phyloP scores from a whole-genome alignment of 2,113 vertebrate species.

The Eubucco bourcierii region DNA sequence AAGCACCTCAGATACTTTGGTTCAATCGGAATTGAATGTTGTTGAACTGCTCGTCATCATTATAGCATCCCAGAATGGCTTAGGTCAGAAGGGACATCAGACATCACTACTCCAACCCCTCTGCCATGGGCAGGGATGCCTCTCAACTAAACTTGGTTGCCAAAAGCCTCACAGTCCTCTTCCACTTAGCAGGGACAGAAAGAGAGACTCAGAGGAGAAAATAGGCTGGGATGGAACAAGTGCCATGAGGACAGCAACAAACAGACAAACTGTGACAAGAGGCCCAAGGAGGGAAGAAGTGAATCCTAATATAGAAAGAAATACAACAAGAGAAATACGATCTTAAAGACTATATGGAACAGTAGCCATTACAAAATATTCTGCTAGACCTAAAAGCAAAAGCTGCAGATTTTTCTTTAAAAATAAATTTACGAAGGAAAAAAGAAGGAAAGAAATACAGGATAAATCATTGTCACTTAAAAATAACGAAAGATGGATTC shows the following conservation, averaged over 20 bases:
- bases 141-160: too few relatives aligned
- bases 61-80: too few relatives aligned
- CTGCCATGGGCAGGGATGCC: too few relatives aligned
- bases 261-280: not conserved
- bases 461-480: not conserved
- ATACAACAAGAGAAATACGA: not conserved
- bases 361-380: not conserved
- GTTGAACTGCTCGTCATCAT: not conserved
- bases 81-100: too few relatives aligned
- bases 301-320: not conserved
- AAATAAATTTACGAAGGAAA: not conserved
- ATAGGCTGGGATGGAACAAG: not conserved
- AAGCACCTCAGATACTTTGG: not conserved
- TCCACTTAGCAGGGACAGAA: not conserved
- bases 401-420: not conserved
- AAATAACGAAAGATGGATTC: not conserved
- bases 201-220: not conserved
- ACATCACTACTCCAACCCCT: too few relatives aligned
- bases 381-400: not conserved
- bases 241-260: not conserved
- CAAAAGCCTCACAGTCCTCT: not conserved
- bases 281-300: not conserved
- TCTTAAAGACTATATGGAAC: not conserved
- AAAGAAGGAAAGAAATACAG: rapidly evolving
- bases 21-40: not conserved